Conservation (phyloP, 2,888 invertebrate genomes). For the Drosophila prostipennis region DNA sequence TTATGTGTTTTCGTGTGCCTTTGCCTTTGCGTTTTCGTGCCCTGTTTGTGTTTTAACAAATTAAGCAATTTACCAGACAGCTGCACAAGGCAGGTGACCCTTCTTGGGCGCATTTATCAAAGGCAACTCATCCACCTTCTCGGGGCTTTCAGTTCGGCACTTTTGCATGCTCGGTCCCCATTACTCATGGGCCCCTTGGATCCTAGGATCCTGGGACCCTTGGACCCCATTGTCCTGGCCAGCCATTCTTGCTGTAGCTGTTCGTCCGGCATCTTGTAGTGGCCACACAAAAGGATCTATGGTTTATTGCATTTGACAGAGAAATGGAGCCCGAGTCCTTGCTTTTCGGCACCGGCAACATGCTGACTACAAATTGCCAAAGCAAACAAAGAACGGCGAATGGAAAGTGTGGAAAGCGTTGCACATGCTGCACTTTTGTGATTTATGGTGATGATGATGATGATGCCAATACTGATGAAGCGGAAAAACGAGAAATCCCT, state of each 20-base stretch:
- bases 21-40: slow-evolving; percentile 4
- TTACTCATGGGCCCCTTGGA: slow-evolving; percentile 53
- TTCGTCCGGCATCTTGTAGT: slow-evolving; percentile 29
- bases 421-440: slow-evolving; percentile 70
- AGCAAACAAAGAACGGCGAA: slow-evolving; percentile 51
- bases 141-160: slow-evolving; percentile 47
- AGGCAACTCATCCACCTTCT: slow-evolving; percentile 35
- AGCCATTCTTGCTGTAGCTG: neutral
- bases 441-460: slow-evolving; percentile 75
- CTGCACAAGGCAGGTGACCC: slow-evolving; percentile 43
- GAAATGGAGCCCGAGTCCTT: slow-evolving; percentile 15
- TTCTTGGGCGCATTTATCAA: slow-evolving; percentile 67
- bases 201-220: slow-evolving; percentile 30
- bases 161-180: slow-evolving; percentile 61
- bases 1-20: neutral
- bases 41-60: slow-evolving; percentile 56
- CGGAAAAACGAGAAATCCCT: slow-evolving; percentile 24
- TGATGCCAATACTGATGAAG: slow-evolving; percentile 54
- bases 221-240: slow-evolving; percentile 31
- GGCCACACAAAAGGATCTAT: slow-evolving; percentile 46
- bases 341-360: neutral
- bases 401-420: slow-evolving; percentile 58
- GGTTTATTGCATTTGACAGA: slow-evolving; percentile 69
- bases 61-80: slow-evolving; percentile 66
- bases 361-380: slow-evolving; percentile 38